phyloP scores from a whole-genome alignment of 2,113 vertebrate species.

The Girardinichthys multiradiatus region DNA sequence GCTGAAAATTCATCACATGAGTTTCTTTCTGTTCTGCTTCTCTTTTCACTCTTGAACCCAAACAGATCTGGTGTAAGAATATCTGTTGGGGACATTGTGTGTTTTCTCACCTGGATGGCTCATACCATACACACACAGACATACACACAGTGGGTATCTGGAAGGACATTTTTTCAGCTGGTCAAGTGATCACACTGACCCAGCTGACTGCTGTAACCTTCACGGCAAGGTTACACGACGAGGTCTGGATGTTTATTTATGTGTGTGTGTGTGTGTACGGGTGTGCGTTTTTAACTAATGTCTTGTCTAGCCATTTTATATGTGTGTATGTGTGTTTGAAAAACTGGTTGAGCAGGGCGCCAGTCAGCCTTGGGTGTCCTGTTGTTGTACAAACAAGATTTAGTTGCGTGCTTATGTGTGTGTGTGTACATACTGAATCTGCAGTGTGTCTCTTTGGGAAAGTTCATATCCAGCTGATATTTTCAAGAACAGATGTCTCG shows the following conservation, averaged over 20 bases:
- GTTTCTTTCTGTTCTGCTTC: neutral
- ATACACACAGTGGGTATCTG: conserved; percentile 71
- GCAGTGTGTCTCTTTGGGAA: conserved; percentile 5
- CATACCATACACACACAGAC: conserved; percentile 12
- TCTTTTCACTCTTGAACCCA: conserved; percentile 2
- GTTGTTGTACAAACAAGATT: conserved; percentile 67
- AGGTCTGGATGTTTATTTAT: conserved; percentile 72
- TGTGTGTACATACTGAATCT: neutral
- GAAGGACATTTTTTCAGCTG: conserved; percentile 80
- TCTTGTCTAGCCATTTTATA: conserved; percentile 14
- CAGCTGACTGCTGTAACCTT: conserved; percentile 75
- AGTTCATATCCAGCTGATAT: conserved; percentile 15
- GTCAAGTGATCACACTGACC: conserved; percentile 66
- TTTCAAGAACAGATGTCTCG: conserved; percentile 21
- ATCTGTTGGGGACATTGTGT: conserved; percentile 28
- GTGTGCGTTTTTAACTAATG: conserved; percentile 18
- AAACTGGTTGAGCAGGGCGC: conserved; percentile 74
- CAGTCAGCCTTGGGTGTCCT: conserved; percentile 68
- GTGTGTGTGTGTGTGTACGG: conserved; percentile 33
- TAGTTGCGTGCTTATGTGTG: neutral
- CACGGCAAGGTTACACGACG: conserved; percentile 72
- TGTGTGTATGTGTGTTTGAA: conserved; percentile 40
- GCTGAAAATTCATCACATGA: conserved; percentile 20
- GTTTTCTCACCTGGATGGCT: conserved; percentile 66
- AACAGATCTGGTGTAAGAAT: conserved; percentile 3